phyloP scores from a whole-genome alignment of 2,797 vertebrate genomes.

The Linurgus olivaceus region DNA sequence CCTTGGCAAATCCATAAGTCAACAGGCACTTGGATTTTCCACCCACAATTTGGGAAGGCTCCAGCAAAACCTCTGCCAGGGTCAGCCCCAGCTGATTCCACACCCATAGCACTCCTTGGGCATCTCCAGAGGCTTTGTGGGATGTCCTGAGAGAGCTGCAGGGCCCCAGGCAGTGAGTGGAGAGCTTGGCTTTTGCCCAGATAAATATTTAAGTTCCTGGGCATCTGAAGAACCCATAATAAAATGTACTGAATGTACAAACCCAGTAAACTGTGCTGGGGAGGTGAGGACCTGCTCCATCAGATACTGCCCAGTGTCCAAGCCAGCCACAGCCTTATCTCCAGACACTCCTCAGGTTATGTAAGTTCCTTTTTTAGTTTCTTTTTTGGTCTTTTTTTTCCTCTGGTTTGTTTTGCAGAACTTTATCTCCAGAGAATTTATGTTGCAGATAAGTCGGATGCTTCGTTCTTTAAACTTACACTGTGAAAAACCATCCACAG shows the following conservation, averaged over 20 bases:
- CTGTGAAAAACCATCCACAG: neutral
- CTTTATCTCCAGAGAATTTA: neutral
- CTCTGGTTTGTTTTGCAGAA: neutral
- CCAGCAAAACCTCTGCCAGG: neutral
- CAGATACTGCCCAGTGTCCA: neutral
- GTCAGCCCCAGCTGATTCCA: neutral
- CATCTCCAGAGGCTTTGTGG: neutral
- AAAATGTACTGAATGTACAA: slow-evolving; percentile 55
- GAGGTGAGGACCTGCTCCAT: neutral
- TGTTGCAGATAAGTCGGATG: neutral
- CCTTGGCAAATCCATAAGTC: neutral
- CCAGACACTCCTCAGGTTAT: neutral
- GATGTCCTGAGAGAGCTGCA: neutral
- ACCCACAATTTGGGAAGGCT: neutral
- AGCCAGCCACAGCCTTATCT: neutral
- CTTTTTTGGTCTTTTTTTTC: neutral
- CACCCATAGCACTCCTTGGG: neutral
- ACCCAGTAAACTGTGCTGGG: neutral
- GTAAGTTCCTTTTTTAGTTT: neutral
- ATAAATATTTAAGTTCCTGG: slow-evolving; percentile 40
- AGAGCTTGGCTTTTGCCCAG: slow-evolving; percentile 20
- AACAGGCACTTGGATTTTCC: neutral
- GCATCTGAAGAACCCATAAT: slow-evolving; percentile 52
- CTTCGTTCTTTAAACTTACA: neutral
- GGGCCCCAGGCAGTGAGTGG: neutral